Base-by-base conservation (phyloP, 1,140 invertebrate species). In the Neotoxoptera formosana region DNA sequence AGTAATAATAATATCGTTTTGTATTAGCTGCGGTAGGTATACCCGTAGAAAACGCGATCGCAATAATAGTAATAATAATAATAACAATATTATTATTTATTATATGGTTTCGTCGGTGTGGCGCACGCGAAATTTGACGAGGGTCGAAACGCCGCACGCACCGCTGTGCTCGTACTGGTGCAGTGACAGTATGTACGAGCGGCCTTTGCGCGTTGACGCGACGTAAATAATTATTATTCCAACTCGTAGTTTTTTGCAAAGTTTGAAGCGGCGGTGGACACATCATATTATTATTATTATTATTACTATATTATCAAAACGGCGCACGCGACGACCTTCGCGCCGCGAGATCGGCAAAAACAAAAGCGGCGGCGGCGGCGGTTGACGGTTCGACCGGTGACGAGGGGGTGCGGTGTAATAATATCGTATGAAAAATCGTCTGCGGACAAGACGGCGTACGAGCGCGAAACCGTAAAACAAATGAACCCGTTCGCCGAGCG, bases 391-490 rank as follows among this genome's bases (percentile, higher is more conserved):
- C 17, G 47, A 47, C 84, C 30, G 45, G 21, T 0, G 88, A 11
- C 51, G 23, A 9, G 11, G 9, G 48, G 48, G 47, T 25, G 84
- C 23, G 84, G 88, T 11, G 45, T 56, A 89, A 56, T 60, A 90
- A 67, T 91, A 91, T 91, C 41, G 56, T 76, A 91, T 91, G 90
- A 91, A 91, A 91, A 91, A 91, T 91, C 90, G 90, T 76, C 41
- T 91, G 36, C 90, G 34, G 90, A 83, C 90, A 83, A 81, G 90
- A 76, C 67, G 90, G n/a, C 14, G 53, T 83, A 81, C 67, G 90
- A 36, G 90, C 60, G 90, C 41, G 56, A 91, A 81, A 91, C 17
- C 67, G 90, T 91, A 48, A 91, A 91, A 91, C 90, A 91, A 91
- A 91, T 91, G 90, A 91, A 91, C 90, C 47, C 67, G 90, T 47